Evolutionary conservation across 2,797 vertebrate genomes (phyloP), one percentile per base, ranked within the genome.

Genomic region (Artibeus lituratus): DNA sequence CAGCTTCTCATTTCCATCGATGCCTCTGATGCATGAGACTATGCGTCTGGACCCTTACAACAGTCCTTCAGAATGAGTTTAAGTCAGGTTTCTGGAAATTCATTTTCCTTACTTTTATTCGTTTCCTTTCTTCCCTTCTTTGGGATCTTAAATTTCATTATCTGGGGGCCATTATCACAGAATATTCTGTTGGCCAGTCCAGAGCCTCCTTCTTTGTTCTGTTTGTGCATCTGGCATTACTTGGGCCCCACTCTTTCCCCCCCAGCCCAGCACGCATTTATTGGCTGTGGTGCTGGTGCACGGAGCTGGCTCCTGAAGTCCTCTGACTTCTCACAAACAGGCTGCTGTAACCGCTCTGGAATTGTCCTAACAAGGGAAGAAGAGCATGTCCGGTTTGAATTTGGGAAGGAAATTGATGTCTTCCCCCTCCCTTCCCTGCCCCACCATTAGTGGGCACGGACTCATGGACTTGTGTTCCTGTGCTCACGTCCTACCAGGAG

Each of bases 341-440:
- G 0, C 76, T 93, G 74, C 70, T 91, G 87, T 72, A 51, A 96
- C 91, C 87, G 62, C 96, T 84, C n/a, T 89, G 90, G 97, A 97
- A 97, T 97, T 94, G 96, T 92, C 94, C 88, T 96, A 93, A 96
- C 95, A 97, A 96, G 97, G 98, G 98, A 98, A 98, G 94, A 95
- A 89, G 91, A 95, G 81, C 57, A 83, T 15, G 88, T 97, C 97
- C 81, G 85, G 96, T 91, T 94, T 95, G 84, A 86, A 96, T 91
- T 93, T 95, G 92, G 85, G 95, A 73, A 95, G 97, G 96, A 96
- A 96, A 92, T 72, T 35, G 89, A 51, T 59, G 94, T 85, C 92
- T 93, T 73, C 90, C 73, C 76, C 77, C 49, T 22, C 81, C 65
- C 69, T 59, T 24, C 62, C 86, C 74, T 32, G 77, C 69, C 77